These are phyloP conservation scores for Nothobranchius furzeri DNA, from an alignment of 2,113 vertebrate genomes.

Conservation along the genomic window DNA sequence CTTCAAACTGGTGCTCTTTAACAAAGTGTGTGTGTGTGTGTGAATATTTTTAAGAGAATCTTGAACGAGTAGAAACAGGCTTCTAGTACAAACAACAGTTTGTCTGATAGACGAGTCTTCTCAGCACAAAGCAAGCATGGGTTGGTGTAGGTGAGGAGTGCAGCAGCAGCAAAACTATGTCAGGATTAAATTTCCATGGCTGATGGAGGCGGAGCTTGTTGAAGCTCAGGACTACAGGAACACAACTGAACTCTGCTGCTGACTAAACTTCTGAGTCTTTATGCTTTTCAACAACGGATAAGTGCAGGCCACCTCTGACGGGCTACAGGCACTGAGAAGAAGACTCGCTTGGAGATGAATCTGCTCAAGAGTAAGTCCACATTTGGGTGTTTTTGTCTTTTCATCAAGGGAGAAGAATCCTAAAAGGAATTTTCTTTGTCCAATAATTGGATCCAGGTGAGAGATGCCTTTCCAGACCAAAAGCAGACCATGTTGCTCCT, in stretches of 20 bases:
- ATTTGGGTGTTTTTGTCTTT: background rate
- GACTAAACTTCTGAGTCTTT: conserved; percentile 12
- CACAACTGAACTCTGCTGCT: conserved; percentile 35
- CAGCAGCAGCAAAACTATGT: background rate
- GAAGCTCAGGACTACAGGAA: conserved; percentile 24
- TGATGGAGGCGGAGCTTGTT: conserved; percentile 54
- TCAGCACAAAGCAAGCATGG: background rate
- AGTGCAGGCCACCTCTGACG: conserved; percentile 10
- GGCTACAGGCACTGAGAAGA: background rate
- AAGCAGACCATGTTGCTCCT: background rate
- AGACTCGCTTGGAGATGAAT: conserved; percentile 44
- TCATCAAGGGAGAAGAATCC: background rate
- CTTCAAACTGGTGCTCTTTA: too few relatives aligned
- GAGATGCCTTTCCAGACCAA: conserved; percentile 4
- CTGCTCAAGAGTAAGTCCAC: conserved; percentile 68
- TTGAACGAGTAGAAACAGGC: too few relatives aligned
- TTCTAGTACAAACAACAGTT: too few relatives aligned
- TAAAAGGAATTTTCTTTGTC: conserved; percentile 23
- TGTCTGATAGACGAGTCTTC: too few relatives aligned
- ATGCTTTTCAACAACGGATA: conserved; percentile 18
- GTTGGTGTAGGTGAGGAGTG: background rate
- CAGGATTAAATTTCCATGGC: conserved; percentile 56
- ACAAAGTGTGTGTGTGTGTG: too few relatives aligned
- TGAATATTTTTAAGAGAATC: too few relatives aligned
- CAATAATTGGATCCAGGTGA: conserved; percentile 46